Base-by-base conservation (phyloP, 2,113 vertebrate species). In the Brienomyrus brachyistius region DNA sequence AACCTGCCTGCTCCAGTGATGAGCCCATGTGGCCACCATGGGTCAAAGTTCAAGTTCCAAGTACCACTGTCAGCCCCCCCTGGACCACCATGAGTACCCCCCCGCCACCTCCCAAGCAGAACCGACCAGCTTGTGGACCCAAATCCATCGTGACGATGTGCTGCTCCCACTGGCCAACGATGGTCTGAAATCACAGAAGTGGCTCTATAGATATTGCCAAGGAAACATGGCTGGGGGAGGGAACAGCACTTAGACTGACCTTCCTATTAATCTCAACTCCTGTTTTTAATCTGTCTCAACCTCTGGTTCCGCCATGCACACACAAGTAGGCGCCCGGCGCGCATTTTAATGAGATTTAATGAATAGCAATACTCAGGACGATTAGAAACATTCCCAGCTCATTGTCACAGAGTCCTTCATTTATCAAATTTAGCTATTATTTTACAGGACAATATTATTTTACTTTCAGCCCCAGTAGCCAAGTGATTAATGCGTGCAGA, bases 361-460 rank as follows among this genome's bases (percentile, higher is more conserved):
- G 82, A 84, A 47, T 48, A 23, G 21, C 82, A 84, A n/a, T 48
- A 84, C 82, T 23, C 23, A 23, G 43, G 45, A 23, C 80, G 23
- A 84, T 84, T 84, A 84, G 82, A 84, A 84, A 45, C 45, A 84
- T 48, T 48, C 82, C 82, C 45, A n/a, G 45, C 21, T 48, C 82
- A 48, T 84, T 43, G 31, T 80, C 40, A 47, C 82, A 47, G 43
- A 84, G 40, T 84, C 45, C 82, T 47, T n/a, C 40, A 48, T 84
- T 48, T 47, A 23, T 47, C 45, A 45, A 47, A 11, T 47, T 45
- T 84, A 23, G 40, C 45, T 47, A 84, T 48, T 84, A 48, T 84
- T 84, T 47, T 48, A 84, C 82, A n/a, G 45, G 8, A 48, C 82
- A 84, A 84, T 84, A 84, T 84, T 47, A 84, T 84, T 84, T 23